Conservation (phyloP, 2,888 invertebrate genomes). For the Trichacis sp. region DNA sequence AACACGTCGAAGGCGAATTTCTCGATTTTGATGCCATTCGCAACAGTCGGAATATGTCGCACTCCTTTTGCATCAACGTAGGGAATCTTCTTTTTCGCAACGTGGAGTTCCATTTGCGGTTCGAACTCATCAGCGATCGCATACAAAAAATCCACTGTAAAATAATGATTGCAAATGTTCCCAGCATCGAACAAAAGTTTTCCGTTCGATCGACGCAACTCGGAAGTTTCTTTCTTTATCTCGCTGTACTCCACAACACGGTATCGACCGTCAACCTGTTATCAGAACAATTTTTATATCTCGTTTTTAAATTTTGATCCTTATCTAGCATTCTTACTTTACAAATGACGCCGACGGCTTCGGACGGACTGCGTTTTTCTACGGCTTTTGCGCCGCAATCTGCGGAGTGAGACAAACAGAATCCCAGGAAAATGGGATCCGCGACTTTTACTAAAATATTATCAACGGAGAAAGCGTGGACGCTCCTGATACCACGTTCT, state of each 20-base stretch:
- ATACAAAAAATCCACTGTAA: slow-evolving; percentile 86
- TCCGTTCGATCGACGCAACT: slow-evolving; percentile 82
- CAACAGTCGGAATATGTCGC: slow-evolving; percentile 79
- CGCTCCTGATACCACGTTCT: slow-evolving; percentile 82
- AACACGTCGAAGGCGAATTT: slow-evolving; percentile 99
- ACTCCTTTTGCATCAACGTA: slow-evolving; percentile 80
- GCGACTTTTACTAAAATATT: slow-evolving; percentile 98
- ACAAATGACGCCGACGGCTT: slow-evolving; percentile 97
- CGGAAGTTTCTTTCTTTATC: slow-evolving; percentile 88
- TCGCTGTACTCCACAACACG: slow-evolving; percentile 98
- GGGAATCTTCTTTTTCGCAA: slow-evolving; percentile 98
- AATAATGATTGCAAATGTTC: slow-evolving; percentile 98
- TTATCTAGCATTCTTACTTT: slow-evolving; percentile 55
- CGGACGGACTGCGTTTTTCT: slow-evolving; percentile 89
- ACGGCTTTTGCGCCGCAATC: slow-evolving; percentile 98
- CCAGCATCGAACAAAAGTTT: slow-evolving; percentile 92
- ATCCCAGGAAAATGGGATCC: slow-evolving; percentile 96
- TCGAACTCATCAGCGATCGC: slow-evolving; percentile 80
- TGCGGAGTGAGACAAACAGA: slow-evolving; percentile 88
- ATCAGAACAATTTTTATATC: no score
- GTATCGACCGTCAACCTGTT: slow-evolving; percentile 83
- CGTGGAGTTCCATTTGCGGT: slow-evolving; percentile 85
- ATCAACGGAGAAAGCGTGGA: slow-evolving; percentile 98
- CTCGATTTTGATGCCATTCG: slow-evolving; percentile 98
- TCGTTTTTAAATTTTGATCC: background rate